These are phyloP conservation scores for Myiopsitta monachus DNA, from an alignment of 2,113 vertebrate species.

Conservation along the genomic window DNA sequence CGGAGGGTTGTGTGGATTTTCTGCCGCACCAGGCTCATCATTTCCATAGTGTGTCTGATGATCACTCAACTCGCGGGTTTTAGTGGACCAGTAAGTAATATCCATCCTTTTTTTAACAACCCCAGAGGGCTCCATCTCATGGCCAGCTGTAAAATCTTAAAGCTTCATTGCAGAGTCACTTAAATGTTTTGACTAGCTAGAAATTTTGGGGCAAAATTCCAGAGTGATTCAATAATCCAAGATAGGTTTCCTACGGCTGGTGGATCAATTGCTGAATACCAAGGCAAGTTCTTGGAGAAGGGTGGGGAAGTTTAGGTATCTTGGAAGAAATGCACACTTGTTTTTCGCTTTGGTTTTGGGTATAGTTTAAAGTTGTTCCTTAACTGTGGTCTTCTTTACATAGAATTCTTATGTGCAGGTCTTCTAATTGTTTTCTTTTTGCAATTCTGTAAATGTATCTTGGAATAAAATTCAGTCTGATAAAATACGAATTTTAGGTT, in stretches of 20 bases:
- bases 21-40: constrained; percentile 87
- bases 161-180: constrained; percentile 58
- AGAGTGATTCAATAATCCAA: not conserved
- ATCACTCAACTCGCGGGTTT: constrained; percentile 92
- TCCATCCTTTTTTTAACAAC: constrained; percentile 75
- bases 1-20: constrained; percentile 85
- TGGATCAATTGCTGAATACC: constrained; percentile 40
- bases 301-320: constrained; percentile 15
- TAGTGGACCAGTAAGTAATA: constrained; percentile 94
- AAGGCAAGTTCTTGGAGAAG: constrained; percentile 25
- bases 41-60: constrained; percentile 91
- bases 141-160: constrained; percentile 57
- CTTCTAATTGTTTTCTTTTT: constrained; percentile 10
- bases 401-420: not conserved
- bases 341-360: constrained; percentile 3
- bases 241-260: constrained; percentile 18
- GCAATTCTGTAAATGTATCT: constrained; percentile 1
- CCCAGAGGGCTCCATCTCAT: constrained; percentile 61
- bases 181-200: constrained; percentile 65
- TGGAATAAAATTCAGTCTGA: not conserved
- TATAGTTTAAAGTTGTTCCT: constrained; percentile 23
- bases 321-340: not conserved
- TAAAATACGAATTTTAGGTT: not conserved
- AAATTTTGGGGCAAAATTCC: constrained; percentile 28
- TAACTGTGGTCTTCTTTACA: not conserved